A percentile compares a stretch with the other conserved stretches of the same genome.
phyloP scores from a whole-genome alignment of 2,113 vertebrate genomes.

The Apodemus speciosus region DNA sequence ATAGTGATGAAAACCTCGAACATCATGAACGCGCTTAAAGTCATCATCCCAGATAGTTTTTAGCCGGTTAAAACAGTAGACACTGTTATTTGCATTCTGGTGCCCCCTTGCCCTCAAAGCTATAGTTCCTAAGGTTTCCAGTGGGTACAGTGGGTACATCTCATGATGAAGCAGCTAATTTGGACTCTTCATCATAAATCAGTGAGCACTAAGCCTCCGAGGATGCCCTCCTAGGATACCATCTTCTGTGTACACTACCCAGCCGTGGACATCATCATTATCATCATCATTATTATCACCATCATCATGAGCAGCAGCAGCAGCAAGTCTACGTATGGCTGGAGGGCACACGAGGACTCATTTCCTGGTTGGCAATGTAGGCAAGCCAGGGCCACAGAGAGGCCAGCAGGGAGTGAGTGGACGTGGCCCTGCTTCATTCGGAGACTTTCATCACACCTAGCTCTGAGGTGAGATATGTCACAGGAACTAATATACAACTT shows the following conservation, averaged over 20 bases:
- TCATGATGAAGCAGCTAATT: not conserved
- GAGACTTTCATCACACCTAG: not conserved
- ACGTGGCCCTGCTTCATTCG: not conserved
- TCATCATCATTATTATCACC: no score
- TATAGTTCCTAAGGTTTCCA: not conserved
- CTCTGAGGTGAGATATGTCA: not conserved
- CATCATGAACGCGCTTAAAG: fast-evolving
- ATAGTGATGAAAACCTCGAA: fast-evolving
- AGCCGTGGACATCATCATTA: no score
- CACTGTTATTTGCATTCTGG: not conserved
- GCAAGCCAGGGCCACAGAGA: fast-evolving
- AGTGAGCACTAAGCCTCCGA: not conserved
- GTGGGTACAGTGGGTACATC: not conserved
- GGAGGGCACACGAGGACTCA: fast-evolving
- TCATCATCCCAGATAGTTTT: fast-evolving
- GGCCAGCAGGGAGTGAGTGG: not conserved
- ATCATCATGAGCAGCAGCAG: not conserved
- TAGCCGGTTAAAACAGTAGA: no score
- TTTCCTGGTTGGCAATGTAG: not conserved
- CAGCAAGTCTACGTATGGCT: not conserved
- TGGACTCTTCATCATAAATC: not conserved
- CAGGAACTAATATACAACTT: not conserved
- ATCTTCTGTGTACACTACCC: fast-evolving
- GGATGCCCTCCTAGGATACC: not conserved
- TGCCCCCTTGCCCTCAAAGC: fast-evolving